Evolutionary conservation across 2,113 vertebrate genomes (phyloP).

Genomic region (Tiliqua scincoides): DNA sequence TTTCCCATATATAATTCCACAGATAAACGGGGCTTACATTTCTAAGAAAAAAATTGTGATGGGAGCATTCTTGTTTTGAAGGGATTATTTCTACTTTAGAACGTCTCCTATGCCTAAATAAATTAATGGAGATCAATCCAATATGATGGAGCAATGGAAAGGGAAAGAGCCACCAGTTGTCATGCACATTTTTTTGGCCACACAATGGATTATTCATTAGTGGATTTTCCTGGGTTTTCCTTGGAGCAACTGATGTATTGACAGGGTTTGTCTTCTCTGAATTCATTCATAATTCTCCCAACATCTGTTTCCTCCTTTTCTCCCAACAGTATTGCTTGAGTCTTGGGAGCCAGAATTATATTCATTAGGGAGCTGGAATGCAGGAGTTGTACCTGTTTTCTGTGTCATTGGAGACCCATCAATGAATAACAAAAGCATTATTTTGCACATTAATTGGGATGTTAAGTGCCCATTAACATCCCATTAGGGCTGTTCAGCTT

Average conservation of each 20-base stretch:
- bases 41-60: not conserved
- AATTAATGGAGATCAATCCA: conserved; percentile 21
- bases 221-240: conserved; percentile 75
- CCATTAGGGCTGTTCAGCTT: conserved; percentile 17
- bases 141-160: conserved; percentile 28
- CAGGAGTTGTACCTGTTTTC: conserved; percentile 51
- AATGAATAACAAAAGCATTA: conserved; percentile 51
- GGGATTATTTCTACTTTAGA: not conserved
- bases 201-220: conserved; percentile 71
- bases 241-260: conserved; percentile 57
- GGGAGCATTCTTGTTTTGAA: not conserved
- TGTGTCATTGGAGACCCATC: conserved; percentile 57
- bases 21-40: not conserved
- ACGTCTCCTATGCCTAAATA: not conserved
- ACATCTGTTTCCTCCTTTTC: conserved; percentile 84
- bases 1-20: not conserved
- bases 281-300: conserved; percentile 75
- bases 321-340: conserved; percentile 51
- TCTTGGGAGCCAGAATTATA: conserved; percentile 34
- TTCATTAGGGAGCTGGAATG: conserved; percentile 63
- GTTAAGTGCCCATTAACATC: conserved; percentile 44
- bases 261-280: conserved; percentile 46
- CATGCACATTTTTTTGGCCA: conserved; percentile 52
- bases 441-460: conserved; percentile 19
- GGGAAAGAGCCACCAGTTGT: conserved; percentile 20